Conservation (phyloP, 2,888 invertebrate genomes). For the Amphimallon solstitiale region DNA sequence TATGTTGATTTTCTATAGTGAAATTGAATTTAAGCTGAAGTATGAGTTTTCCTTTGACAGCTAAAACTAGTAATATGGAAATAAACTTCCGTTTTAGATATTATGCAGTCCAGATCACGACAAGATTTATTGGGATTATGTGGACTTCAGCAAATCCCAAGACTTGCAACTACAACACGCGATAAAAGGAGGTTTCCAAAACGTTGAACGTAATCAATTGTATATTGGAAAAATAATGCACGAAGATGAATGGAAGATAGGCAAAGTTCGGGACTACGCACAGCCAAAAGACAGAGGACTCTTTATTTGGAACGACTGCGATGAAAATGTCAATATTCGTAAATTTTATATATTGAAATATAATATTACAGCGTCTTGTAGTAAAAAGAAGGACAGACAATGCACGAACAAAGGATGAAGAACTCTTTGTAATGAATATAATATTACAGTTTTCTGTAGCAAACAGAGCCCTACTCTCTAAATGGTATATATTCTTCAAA, state of each 20-base stretch:
- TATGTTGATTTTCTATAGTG: too few relatives aligned
- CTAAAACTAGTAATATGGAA: too few relatives aligned
- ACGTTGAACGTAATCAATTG: too few relatives aligned
- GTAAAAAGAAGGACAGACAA: too few relatives aligned
- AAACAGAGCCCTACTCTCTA: too few relatives aligned
- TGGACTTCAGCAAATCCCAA: background rate
- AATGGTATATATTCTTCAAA: too few relatives aligned
- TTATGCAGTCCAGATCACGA: background rate
- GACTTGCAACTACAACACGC: background rate
- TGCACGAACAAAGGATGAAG: too few relatives aligned
- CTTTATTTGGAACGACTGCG: background rate
- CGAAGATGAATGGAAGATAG: constrained; percentile 2
- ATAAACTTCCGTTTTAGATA: background rate
- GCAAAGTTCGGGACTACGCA: background rate
- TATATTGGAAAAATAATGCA: background rate
- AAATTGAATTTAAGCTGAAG: too few relatives aligned
- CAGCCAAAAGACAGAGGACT: background rate
- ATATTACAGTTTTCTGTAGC: too few relatives aligned
- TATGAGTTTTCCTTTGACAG: too few relatives aligned
- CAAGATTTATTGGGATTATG: background rate
- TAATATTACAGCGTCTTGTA: background rate
- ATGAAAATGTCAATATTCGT: too few relatives aligned
- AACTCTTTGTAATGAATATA: too few relatives aligned
- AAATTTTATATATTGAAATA: background rate
- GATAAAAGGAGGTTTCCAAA: background rate